Conservation (phyloP, 2,113 vertebrate genomes). For the Toxostoma redivivum region DNA sequence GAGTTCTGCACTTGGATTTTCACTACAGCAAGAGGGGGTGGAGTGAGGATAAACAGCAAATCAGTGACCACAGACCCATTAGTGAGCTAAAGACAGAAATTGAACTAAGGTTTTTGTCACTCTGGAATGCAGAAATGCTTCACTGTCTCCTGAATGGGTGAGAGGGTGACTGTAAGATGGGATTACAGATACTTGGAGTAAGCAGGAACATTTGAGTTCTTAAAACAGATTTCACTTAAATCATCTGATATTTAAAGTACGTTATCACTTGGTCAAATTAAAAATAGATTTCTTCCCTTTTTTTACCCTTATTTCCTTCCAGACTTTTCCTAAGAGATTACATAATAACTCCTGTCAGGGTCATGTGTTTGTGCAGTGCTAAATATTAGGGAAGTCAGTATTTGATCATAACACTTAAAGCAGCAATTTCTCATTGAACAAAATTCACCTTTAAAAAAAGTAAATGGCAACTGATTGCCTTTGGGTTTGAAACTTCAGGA, state of each 20-base stretch:
- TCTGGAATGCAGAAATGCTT: background rate
- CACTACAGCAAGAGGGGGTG: background rate
- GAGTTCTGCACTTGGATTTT: background rate
- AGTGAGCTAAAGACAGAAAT: background rate
- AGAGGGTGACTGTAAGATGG: background rate
- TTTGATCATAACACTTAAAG: background rate
- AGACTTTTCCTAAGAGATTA: background rate
- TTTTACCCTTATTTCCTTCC: background rate
- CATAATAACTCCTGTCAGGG: background rate
- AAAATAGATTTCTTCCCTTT: background rate
- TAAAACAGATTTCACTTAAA: background rate
- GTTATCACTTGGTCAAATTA: background rate
- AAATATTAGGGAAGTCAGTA: background rate
- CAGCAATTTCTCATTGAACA: background rate
- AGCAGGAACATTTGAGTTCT: background rate
- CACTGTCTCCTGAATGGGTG: background rate
- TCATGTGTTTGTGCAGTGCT: background rate
- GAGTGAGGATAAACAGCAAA: background rate
- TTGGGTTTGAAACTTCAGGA: background rate
- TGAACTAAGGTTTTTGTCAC: background rate
- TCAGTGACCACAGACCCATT: rapidly evolving
- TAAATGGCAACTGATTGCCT: background rate
- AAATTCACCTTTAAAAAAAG: background rate
- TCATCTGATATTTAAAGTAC: background rate
- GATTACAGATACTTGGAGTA: background rate